Evolutionary conservation across 2,113 vertebrate genomes (phyloP).

Genomic region (Herpetotheres cachinnans): DNA sequence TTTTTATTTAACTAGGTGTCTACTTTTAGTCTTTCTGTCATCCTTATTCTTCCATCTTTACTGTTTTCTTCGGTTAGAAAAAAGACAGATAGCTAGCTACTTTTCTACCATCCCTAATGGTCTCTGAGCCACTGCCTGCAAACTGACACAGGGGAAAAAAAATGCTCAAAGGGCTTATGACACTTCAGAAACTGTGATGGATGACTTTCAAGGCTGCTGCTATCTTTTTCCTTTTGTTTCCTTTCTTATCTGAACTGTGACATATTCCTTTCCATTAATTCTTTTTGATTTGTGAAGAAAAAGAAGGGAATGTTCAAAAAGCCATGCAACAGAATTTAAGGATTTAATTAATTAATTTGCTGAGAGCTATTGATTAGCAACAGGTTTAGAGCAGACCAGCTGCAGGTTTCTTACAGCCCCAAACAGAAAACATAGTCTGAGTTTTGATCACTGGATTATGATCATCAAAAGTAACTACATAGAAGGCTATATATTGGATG

Average conservation of each 20-base stretch:
- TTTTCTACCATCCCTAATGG: not conserved
- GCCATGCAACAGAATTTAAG: not conserved
- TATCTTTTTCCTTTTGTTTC: not conserved
- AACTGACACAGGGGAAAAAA: not conserved
- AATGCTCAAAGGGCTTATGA: constrained; percentile 12
- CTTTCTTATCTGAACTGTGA: not conserved
- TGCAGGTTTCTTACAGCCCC: not conserved
- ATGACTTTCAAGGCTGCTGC: constrained; percentile 5
- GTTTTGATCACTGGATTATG: not conserved
- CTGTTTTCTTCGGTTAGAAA: not conserved
- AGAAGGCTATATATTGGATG: not conserved
- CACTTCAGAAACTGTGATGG: not conserved
- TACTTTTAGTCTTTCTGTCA: not conserved
- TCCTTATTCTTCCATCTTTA: not conserved
- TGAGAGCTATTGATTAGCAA: not conserved
- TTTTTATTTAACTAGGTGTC: not conserved
- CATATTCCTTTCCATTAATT: not conserved
- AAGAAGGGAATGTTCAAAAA: not conserved
- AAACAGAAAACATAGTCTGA: not conserved
- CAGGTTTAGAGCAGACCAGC: not conserved
- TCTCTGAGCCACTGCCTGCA: not conserved
- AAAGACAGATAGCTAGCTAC: not conserved
- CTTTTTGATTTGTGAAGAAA: not conserved
- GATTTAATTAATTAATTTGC: not conserved
- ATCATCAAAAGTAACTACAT: not conserved